Percentiles rank a stretch among this genome's conserved stretches.
These are phyloP conservation scores for Circaetus gallicus DNA, from an alignment of 2,113 vertebrate genomes.

Conservation along the genomic window DNA sequence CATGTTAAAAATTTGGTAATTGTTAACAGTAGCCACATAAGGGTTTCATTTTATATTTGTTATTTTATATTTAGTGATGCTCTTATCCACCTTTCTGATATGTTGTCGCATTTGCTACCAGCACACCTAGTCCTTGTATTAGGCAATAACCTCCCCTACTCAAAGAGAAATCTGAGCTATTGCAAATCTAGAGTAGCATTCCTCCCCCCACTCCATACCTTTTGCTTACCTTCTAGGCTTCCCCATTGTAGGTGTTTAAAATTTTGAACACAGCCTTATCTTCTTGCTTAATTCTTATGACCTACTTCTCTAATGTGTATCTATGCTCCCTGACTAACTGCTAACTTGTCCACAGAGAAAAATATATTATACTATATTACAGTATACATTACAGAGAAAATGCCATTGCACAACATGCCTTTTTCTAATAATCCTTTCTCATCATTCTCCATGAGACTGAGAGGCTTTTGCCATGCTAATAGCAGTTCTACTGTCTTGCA, in stretches of 20 bases:
- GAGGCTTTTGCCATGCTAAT: background rate
- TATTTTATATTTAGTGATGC: background rate
- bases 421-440: background rate
- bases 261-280: background rate
- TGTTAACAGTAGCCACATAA: background rate
- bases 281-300: background rate
- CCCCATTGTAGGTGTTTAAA: background rate
- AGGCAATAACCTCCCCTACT: background rate
- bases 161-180: background rate
- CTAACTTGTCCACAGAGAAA: background rate
- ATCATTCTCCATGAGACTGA: background rate
- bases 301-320: background rate
- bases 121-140: background rate
- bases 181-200: background rate
- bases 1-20: background rate
- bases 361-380: background rate
- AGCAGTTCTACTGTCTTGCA: background rate
- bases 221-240: background rate
- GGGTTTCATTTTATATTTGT: background rate
- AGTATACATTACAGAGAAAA: background rate
- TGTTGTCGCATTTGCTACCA: background rate
- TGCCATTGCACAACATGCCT: background rate
- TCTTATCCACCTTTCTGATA: background rate
- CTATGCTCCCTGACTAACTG: background rate
- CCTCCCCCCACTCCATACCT: background rate